Evolutionary conservation across 64 coral and sea anemone species (phyloP), one percentile per base, ranked within the genome.

Genomic region (Montipora cactus): DNA sequence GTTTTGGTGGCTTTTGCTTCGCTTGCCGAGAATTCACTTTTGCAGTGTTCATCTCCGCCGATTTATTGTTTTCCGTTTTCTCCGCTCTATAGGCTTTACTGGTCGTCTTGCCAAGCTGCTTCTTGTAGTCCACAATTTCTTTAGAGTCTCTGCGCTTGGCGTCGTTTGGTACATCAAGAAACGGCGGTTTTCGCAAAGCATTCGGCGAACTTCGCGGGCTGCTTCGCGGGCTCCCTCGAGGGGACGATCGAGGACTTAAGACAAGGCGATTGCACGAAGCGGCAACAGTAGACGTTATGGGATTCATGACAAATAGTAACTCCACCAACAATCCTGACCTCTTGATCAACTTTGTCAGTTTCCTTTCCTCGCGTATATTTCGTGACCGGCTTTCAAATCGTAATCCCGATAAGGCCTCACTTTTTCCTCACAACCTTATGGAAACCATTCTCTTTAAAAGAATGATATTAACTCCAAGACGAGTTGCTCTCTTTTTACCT

Each of bases 221-320:
- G 80, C 28, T 67, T 14, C 91, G 57, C n/a, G 75, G 88, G 14
- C 45, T 76, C 45, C 74, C 51, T 45, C 71, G 78, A 25, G 90
- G 45, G 47, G 81, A 76, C 11, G 90, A 44, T 22, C 87, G 73
- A n/a, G 87, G 87, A 59, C 87, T 89, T 18, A 86, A 18, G 5
- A n/a, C 66, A 47, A 93, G 68, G 5, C 91, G 80, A 78, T 58
- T 68, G 48, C 91, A 93, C 7, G 81, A 87, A 28, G 91, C 91
- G 15, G 81, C 91, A 19, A 93, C 81, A 55, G 81, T 87, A 4
- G 87, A 89, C 0, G 91, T 93, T 44, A 93, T 93, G 0, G 91
- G 91, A 93, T 93, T 93, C 91, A 93, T 93, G 48, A 73, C 46
- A 52, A 74, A 15, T 19, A 52, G 37, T 2, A 67, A 67, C 67